Evolutionary conservation across 2,797 vertebrate genomes (phyloP).

Genomic region (Coranthus polyacanthus): DNA sequence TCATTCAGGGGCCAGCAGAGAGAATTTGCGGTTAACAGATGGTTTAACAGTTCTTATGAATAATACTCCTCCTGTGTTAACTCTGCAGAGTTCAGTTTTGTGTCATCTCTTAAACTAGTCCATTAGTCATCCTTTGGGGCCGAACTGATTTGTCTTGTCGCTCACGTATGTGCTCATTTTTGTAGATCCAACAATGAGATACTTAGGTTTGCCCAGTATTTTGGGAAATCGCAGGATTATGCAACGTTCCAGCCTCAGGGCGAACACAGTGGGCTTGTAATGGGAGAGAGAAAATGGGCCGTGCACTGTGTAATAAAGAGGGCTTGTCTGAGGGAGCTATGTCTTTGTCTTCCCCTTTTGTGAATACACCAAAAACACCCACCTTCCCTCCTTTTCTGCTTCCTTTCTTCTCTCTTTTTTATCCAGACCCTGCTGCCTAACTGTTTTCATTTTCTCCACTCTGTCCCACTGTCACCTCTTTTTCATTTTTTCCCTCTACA

Average conservation of each 20-base stretch:
- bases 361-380: neutral
- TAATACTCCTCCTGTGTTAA: neutral
- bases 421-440: conserved; percentile 2
- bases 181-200: conserved; percentile 13
- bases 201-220: conserved; percentile 21
- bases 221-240: conserved; percentile 32
- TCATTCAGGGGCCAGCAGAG: neutral
- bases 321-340: conserved; percentile 20
- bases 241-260: conserved; percentile 43
- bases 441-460: conserved; percentile 47
- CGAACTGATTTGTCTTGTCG: conserved; percentile 2
- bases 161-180: conserved; percentile 1
- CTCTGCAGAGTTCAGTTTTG: conserved; percentile 10
- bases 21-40: conserved; percentile 19
- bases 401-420: neutral
- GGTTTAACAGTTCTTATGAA: conserved; percentile 10
- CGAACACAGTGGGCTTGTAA: conserved; percentile 39
- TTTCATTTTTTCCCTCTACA: conserved; percentile 11
- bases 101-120: conserved; percentile 17
- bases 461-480: conserved; percentile 21
- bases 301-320: conserved; percentile 37
- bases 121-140: conserved; percentile 12
- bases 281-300: conserved; percentile 48
- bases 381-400: conserved; percentile 8
- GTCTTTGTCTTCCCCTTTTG: conserved; percentile 29